Percentiles rank a stretch among this genome's conserved stretches.
phyloP scores from a whole-genome alignment of 2,888 invertebrate genomes.

The Silvanus unidentatus region DNA sequence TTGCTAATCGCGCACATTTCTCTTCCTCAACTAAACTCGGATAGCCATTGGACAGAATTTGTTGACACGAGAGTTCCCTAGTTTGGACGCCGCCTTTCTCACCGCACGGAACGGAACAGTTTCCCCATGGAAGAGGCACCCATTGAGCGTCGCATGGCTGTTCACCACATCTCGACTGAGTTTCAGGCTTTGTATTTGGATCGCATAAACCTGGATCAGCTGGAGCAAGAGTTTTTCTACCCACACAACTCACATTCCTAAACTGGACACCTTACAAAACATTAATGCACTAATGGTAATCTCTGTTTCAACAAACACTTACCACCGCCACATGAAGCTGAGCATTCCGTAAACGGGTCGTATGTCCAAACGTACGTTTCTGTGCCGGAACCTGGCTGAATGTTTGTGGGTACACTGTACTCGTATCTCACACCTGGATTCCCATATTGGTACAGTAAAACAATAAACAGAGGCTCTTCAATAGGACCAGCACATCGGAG shows the following conservation, averaged over 20 bases:
- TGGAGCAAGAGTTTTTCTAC: conserved; percentile 62
- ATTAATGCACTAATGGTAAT: not conserved
- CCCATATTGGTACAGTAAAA: conserved; percentile 76
- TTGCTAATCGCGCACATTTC: conserved; percentile 64
- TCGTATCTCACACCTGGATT: conserved; percentile 85
- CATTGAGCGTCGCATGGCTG: conserved; percentile 77
- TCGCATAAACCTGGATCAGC: conserved; percentile 78
- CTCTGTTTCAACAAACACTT: conserved; percentile 20
- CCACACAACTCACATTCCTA: conserved; percentile 75
- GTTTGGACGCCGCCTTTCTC: conserved; percentile 60
- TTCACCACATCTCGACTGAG: conserved; percentile 65
- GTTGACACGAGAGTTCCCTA: conserved; percentile 73
- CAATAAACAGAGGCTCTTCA: conserved; percentile 81
- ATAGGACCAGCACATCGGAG: conserved; percentile 81
- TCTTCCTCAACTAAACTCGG: conserved; percentile 68
- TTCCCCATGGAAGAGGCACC: conserved; percentile 71
- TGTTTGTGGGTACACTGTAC: conserved; percentile 76
- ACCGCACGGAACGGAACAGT: conserved; percentile 79
- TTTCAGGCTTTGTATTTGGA: conserved; percentile 62
- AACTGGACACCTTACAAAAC: conserved; percentile 59
- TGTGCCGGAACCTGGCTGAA: conserved; percentile 58
- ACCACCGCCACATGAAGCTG: conserved; percentile 88
- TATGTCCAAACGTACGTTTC: conserved; percentile 81
- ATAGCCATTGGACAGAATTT: conserved; percentile 66
- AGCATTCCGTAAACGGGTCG: conserved; percentile 74